Percentiles rank a stretch among this genome's conserved stretches.
phyloP scores from a whole-genome alignment of 2,888 invertebrate species.

The Dexiosoma caninum region DNA sequence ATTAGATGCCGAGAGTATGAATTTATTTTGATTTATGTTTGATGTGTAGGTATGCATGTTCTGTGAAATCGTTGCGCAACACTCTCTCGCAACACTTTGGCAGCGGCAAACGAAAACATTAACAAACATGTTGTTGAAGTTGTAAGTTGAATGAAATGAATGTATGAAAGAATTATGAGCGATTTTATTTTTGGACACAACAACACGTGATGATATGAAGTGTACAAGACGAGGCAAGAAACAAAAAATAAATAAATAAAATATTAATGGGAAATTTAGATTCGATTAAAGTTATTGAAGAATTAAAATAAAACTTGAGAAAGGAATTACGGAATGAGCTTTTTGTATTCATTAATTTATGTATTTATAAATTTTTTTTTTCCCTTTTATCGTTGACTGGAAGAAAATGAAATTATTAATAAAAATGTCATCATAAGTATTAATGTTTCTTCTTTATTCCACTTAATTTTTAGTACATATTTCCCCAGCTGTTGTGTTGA shows the following conservation, averaged over 20 bases:
- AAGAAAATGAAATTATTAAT: conserved; percentile 47
- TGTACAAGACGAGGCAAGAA: conserved; percentile 22
- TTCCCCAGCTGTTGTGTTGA: neutral
- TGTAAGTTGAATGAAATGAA: neutral
- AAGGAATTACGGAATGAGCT: neutral
- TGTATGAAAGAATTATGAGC: conserved; percentile 53
- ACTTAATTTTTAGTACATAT: neutral
- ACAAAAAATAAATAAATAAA: neutral
- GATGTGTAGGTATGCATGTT: conserved; percentile 63
- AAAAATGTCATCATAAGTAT: conserved; percentile 56
- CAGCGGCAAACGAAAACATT: neutral
- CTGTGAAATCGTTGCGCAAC: neutral
- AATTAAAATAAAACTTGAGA: neutral
- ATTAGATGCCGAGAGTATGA: conserved; percentile 35
- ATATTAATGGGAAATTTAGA: conserved; percentile 55
- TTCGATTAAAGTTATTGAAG: conserved; percentile 39
- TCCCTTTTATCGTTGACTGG: neutral
- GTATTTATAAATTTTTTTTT: neutral
- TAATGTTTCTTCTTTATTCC: conserved; percentile 18
- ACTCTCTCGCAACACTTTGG: conserved; percentile 3
- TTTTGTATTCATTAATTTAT: neutral
- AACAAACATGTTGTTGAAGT: neutral
- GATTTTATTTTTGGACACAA: conserved; percentile 28
- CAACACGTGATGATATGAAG: conserved; percentile 57
- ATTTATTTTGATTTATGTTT: conserved; percentile 62